Evolutionary conservation across 2,888 invertebrate genomes (phyloP).

Genomic region (Nineta flava): DNA sequence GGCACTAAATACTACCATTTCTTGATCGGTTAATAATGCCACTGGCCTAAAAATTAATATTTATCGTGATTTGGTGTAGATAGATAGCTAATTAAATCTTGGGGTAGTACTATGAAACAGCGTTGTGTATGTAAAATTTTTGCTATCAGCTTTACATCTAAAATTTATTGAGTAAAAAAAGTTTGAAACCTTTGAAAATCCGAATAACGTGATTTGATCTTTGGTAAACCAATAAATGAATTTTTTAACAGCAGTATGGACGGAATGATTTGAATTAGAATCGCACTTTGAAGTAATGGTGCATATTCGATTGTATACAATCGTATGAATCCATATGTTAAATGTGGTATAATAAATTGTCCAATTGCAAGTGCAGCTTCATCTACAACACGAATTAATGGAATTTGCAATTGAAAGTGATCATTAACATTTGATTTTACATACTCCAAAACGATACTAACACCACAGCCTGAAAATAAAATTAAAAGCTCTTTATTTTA

Average conservation of each 20-base stretch:
- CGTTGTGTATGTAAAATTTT: no score
- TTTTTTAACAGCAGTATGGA: background rate
- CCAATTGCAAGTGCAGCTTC: background rate
- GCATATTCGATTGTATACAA: background rate
- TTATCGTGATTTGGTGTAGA: no score
- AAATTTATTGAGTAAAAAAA: no score
- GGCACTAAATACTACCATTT: background rate
- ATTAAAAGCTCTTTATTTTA: background rate
- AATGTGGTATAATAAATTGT: background rate
- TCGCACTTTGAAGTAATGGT: background rate
- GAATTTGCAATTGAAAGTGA: background rate
- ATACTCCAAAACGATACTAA: background rate
- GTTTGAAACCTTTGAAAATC: conserved; percentile 1
- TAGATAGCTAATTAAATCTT: no score
- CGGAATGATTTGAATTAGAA: background rate
- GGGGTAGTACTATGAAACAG: no score
- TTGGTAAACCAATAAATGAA: background rate
- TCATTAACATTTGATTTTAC: background rate
- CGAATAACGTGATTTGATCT: background rate
- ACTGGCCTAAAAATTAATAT: background rate
- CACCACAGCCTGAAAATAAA: background rate
- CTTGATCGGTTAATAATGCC: background rate
- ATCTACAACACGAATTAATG: background rate
- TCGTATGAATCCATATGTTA: background rate
- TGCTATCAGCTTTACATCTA: no score